A percentile compares a stretch with the other conserved stretches of the same genome.
These are phyloP conservation scores for Napeogenes inachia DNA, from an alignment of 2,888 invertebrate genomes.

Conservation along the genomic window DNA sequence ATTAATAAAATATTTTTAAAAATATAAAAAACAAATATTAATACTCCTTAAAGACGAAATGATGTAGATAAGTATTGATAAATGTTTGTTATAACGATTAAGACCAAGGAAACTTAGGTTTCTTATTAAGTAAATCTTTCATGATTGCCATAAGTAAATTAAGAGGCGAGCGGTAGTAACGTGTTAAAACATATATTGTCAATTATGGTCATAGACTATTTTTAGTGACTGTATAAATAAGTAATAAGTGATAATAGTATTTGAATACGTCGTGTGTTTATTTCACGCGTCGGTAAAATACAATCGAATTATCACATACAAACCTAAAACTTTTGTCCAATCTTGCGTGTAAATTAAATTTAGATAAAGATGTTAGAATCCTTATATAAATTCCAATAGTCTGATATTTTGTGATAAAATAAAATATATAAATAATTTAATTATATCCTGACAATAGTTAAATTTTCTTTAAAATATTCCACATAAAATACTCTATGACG, in stretches of 20 bases:
- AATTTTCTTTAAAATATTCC: neutral
- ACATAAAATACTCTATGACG: too few species aligned
- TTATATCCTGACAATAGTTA: too few species aligned
- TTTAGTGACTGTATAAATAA: slow-evolving; percentile 17
- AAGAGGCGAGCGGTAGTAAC: neutral
- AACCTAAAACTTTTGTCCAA: slow-evolving; percentile 12
- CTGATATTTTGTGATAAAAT: neutral
- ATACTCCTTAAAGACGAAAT: too few species aligned
- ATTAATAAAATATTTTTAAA: too few species aligned
- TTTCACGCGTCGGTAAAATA: slow-evolving; percentile 21
- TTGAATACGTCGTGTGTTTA: slow-evolving; percentile 20
- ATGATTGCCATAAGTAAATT: neutral
- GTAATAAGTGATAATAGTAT: slow-evolving; percentile 19
- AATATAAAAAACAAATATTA: too few species aligned
- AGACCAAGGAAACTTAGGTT: too few species aligned
- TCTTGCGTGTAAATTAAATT: slow-evolving; percentile 13
- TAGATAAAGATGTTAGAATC: slow-evolving; percentile 3
- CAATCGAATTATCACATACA: slow-evolving; percentile 23
- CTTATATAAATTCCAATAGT: neutral
- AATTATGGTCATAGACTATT: neutral
- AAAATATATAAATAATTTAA: too few species aligned
- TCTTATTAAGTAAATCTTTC: neutral
- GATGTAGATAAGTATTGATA: too few species aligned
- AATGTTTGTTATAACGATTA: too few species aligned
- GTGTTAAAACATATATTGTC: neutral